Evolutionary conservation across 2,113 vertebrate species (phyloP).

Genomic region (Candoia aspera): DNA sequence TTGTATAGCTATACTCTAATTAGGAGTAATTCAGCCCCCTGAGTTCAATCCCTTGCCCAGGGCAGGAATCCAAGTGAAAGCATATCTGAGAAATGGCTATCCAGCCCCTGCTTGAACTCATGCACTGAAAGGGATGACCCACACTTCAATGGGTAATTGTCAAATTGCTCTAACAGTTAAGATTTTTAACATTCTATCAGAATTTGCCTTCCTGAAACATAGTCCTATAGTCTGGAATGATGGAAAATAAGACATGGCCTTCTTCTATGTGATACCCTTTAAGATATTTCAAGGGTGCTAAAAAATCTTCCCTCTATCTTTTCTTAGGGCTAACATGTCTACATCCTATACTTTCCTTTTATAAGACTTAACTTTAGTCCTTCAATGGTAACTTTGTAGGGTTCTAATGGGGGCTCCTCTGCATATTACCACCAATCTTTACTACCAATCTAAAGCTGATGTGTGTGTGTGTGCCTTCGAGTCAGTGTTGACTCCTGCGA

Average conservation of each 20-base stretch:
- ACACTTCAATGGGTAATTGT: neutral
- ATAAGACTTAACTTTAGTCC: neutral
- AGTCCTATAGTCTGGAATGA: neutral
- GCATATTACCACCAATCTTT: neutral
- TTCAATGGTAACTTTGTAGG: neutral
- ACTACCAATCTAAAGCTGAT: neutral
- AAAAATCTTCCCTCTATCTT: neutral
- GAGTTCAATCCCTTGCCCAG: neutral
- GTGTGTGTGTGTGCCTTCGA: neutral
- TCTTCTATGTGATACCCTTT: neutral
- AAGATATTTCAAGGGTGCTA: neutral
- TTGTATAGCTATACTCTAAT: constrained; percentile 71
- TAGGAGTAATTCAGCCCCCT: constrained; percentile 39
- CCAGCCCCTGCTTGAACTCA: neutral
- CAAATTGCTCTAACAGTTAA: neutral
- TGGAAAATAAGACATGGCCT: neutral
- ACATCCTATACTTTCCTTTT: neutral
- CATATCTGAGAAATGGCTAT: neutral
- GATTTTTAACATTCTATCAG: neutral
- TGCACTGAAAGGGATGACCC: neutral
- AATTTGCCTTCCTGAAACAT: neutral
- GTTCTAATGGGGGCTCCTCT: too few relatives aligned
- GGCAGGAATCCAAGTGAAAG: neutral
- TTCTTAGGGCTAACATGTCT: neutral
- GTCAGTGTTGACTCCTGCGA: neutral